phyloP scores from a whole-genome alignment of 1,140 invertebrate species.

The Galleria mellonella region DNA sequence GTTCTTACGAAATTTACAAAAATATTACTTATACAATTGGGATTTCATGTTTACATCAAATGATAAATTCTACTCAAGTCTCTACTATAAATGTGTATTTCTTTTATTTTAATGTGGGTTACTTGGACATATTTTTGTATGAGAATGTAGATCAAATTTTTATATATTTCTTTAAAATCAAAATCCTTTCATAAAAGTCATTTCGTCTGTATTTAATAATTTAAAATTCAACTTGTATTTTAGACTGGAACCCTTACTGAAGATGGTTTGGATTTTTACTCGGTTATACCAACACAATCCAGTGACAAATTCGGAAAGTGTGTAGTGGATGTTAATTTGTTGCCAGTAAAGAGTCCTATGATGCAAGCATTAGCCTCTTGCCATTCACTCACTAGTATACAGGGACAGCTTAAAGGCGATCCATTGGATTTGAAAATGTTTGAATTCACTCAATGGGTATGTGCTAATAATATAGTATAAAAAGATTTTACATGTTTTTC shows the following conservation, averaged over 20 bases:
- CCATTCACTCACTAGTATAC: constrained; percentile 88
- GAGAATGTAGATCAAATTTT: neutral
- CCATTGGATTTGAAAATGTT: constrained; percentile 93
- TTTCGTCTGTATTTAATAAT: no score
- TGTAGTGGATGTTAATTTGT: constrained; percentile 68
- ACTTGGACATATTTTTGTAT: no score
- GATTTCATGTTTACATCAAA: no score
- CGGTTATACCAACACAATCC: constrained; percentile 79
- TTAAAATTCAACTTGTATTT: constrained; percentile 5
- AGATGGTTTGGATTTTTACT: constrained; percentile 95
- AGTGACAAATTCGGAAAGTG: constrained; percentile 77
- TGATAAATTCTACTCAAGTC: no score
- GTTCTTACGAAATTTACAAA: no score
- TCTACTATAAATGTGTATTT: no score
- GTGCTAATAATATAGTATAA: no score
- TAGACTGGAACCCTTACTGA: constrained; percentile 95
- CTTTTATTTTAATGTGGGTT: no score
- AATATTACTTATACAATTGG: no score
- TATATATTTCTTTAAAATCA: neutral
- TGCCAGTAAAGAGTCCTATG: constrained; percentile 69
- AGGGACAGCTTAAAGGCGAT: constrained; percentile 85
- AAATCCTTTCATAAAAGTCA: neutral
- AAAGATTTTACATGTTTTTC: no score
- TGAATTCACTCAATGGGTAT: constrained; percentile 86
- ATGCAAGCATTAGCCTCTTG: constrained; percentile 84